These are phyloP conservation scores for Channa striata DNA, from an alignment of 2,797 vertebrate species.

Conservation along the genomic window DNA sequence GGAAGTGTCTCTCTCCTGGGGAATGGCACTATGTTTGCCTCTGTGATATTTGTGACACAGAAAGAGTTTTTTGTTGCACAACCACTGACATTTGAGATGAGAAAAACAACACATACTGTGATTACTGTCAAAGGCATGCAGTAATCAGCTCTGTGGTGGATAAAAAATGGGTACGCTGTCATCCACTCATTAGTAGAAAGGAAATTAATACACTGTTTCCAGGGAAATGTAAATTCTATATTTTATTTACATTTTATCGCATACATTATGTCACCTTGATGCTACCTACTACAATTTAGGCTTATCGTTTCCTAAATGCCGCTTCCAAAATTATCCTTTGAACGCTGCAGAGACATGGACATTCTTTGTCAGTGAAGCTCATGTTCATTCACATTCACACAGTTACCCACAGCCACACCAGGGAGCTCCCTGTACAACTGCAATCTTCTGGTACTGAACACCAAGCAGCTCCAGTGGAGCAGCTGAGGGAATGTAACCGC, in stretches of 20 bases:
- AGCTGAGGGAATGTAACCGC: conserved; percentile 34
- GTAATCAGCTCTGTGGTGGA: conserved; percentile 30
- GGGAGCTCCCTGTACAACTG: conserved; percentile 46
- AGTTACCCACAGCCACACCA: conserved; percentile 38
- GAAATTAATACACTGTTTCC: conserved; percentile 31
- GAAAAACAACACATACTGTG: conserved; percentile 34
- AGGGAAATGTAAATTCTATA: conserved; percentile 6
- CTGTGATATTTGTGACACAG: conserved; percentile 68
- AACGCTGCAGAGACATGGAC: background rate
- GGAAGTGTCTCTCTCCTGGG: conserved; percentile 57
- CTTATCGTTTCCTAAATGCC: background rate
- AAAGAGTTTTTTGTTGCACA: conserved; percentile 62
- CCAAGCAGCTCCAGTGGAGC: conserved; percentile 35
- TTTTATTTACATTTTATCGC: conserved; percentile 20
- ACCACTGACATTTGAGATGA: conserved; percentile 62
- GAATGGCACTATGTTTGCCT: conserved; percentile 51
- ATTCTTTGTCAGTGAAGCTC: conserved; percentile 15
- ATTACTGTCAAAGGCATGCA: conserved; percentile 10
- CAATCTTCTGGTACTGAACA: conserved; percentile 43
- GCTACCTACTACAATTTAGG: background rate
- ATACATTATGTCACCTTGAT: conserved; percentile 12
- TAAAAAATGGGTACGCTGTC: conserved; percentile 14
- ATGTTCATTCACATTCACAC: conserved; percentile 48
- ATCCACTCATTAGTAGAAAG: conserved; percentile 20
- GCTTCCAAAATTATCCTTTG: conserved; percentile 2